Conservation (phyloP, 2,113 vertebrate species). For the Porphyrio hochstetteri region DNA sequence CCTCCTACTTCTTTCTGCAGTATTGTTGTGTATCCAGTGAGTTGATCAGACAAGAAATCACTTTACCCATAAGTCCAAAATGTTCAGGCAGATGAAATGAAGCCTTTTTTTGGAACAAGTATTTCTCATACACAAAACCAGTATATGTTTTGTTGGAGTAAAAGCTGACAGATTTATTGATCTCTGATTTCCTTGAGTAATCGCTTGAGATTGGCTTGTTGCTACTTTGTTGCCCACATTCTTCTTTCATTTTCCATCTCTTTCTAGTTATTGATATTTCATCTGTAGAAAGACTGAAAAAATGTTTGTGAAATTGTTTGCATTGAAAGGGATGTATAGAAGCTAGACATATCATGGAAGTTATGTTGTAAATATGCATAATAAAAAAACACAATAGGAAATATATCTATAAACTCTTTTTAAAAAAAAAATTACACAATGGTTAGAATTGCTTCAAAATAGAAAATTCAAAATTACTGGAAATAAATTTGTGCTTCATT, state of each 20-base stretch:
- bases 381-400: not conserved
- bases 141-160: not conserved
- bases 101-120: not conserved
- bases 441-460: not conserved
- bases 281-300: not conserved
- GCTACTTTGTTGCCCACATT: not conserved
- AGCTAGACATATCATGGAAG: not conserved
- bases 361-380: not conserved
- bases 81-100: not conserved
- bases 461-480: not conserved
- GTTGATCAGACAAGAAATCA: not conserved
- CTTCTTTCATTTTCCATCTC: not conserved
- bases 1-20: not conserved
- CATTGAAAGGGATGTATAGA: not conserved
- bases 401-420: not conserved
- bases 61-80: not conserved
- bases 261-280: not conserved
- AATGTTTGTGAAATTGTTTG: not conserved
- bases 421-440: not conserved
- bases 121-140: not conserved
- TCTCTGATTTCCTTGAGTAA: not conserved
- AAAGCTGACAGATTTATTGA: not conserved
- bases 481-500: not conserved
- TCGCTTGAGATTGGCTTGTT: not conserved
- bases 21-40: not conserved